Conservation (phyloP, 1,140 invertebrate species). For the Triops longicaudatus region DNA sequence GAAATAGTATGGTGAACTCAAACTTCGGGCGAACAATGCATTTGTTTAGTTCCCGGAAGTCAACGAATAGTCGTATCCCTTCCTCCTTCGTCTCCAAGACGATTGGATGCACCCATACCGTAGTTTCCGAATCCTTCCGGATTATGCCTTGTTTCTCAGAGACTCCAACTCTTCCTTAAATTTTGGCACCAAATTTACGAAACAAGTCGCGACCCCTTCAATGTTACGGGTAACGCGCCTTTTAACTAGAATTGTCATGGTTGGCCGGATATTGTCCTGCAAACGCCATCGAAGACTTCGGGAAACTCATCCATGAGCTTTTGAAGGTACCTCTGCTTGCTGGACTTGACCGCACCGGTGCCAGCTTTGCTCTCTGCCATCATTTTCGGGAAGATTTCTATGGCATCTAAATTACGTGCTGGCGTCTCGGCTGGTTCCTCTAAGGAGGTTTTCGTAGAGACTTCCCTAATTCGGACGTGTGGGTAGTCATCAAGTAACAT, state of each 20-base stretch:
- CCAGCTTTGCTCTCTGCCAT: neutral
- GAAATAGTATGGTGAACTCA: neutral
- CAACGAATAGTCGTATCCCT: neutral
- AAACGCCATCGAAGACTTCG: constrained; percentile 2
- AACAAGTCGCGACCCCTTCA: neutral
- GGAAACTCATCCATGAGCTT: constrained; percentile 15
- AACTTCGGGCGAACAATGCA: neutral
- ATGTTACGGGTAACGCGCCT: neutral
- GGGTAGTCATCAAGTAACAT: constrained; percentile 12
- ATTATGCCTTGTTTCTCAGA: neutral
- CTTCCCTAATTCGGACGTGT: neutral
- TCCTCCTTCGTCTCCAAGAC: neutral
- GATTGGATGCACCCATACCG: neutral
- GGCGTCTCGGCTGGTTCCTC: neutral
- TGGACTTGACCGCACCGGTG: neutral
- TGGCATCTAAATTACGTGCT: neutral
- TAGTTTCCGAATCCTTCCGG: neutral
- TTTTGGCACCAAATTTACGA: neutral
- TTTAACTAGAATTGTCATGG: constrained; percentile 16
- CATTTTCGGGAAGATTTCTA: neutral
- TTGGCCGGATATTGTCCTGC: neutral
- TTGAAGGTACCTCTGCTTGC: neutral
- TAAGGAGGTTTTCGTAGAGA: neutral
- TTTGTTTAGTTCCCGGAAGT: constrained; percentile 16
- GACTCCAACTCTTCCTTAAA: neutral